Percentiles rank a stretch among this genome's conserved stretches.
Evolutionary conservation across 1,140 invertebrate species (phyloP).

Genomic region (Scylla paramamosain): DNA sequence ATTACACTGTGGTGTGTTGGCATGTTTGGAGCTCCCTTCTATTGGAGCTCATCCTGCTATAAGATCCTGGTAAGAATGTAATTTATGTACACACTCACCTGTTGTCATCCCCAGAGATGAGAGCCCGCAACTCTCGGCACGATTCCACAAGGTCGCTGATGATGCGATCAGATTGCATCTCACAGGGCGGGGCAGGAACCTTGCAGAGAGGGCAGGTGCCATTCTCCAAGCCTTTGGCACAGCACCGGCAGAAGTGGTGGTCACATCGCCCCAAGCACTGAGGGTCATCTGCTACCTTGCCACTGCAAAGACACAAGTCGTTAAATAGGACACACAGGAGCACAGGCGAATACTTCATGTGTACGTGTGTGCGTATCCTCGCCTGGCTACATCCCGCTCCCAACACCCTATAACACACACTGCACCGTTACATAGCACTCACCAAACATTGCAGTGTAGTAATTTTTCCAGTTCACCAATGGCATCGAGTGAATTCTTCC

Average conservation of each 20-base stretch:
- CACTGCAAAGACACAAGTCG: conserved; percentile 39
- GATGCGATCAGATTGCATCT: conserved; percentile 69
- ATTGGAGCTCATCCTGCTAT: too few species aligned
- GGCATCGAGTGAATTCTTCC: background rate
- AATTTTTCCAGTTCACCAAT: background rate
- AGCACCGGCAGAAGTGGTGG: conserved; percentile 65
- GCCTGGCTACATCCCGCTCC: too few species aligned
- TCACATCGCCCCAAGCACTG: conserved; percentile 69
- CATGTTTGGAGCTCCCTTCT: too few species aligned
- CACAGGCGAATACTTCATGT: too few species aligned
- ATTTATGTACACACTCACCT: conserved; percentile 15
- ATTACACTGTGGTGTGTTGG: too few species aligned
- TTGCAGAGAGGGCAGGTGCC: conserved; percentile 60
- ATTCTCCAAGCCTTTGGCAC: conserved; percentile 50
- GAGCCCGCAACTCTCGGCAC: conserved; percentile 23
- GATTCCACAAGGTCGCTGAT: conserved; percentile 46
- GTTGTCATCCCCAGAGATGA: conserved; percentile 45
- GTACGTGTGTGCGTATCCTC: too few species aligned
- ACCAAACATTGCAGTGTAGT: conserved; percentile 45
- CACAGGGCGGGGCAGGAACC: conserved; percentile 64
- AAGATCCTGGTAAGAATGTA: too few species aligned
- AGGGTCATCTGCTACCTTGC: conserved; percentile 33
- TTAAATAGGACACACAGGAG: too few species aligned
- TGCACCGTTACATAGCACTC: background rate
- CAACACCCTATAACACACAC: too few species aligned